Evolutionary conservation across 2,797 vertebrate genomes (phyloP).

Genomic region (Pangasius djambal): DNA sequence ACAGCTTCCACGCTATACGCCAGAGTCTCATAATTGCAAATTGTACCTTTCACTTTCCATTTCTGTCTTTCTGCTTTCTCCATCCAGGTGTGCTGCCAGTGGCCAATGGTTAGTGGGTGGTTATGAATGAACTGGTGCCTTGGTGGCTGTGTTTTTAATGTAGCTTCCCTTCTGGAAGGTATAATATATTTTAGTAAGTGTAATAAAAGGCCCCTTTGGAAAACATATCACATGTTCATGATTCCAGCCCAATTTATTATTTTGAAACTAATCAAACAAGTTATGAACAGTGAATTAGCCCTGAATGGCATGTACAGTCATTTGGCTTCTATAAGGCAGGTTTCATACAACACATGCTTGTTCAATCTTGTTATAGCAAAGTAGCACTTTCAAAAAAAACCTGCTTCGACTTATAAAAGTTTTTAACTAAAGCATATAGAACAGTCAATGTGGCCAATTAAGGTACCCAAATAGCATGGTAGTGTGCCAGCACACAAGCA

Average conservation of each 20-base stretch:
- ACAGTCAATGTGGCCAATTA: slow-evolving; percentile 15
- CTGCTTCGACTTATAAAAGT: not conserved
- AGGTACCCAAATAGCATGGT: slow-evolving; percentile 6
- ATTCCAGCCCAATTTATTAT: not conserved
- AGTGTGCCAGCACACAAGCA: not conserved
- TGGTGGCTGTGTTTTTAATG: not conserved
- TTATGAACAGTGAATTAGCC: not conserved
- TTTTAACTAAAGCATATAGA: not conserved
- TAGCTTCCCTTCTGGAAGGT: not conserved
- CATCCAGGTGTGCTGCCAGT: slow-evolving; percentile 12
- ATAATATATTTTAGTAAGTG: slow-evolving; percentile 16
- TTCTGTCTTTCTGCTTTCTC: slow-evolving; percentile 19
- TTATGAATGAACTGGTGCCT: slow-evolving; percentile 18
- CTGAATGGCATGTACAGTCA: not conserved
- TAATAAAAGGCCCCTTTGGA: not conserved
- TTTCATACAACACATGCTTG: not conserved
- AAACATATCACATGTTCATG: slow-evolving; percentile 2
- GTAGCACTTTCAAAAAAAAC: not conserved
- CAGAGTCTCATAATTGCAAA: slow-evolving; percentile 38
- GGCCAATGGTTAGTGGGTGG: not conserved
- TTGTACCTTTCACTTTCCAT: slow-evolving; percentile 37
- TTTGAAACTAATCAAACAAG: not conserved
- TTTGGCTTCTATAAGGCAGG: not conserved
- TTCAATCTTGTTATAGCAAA: not conserved
- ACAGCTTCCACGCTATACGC: slow-evolving; percentile 27